phyloP scores from a whole-genome alignment of 2,113 vertebrate genomes.

The Hyla sarda region DNA sequence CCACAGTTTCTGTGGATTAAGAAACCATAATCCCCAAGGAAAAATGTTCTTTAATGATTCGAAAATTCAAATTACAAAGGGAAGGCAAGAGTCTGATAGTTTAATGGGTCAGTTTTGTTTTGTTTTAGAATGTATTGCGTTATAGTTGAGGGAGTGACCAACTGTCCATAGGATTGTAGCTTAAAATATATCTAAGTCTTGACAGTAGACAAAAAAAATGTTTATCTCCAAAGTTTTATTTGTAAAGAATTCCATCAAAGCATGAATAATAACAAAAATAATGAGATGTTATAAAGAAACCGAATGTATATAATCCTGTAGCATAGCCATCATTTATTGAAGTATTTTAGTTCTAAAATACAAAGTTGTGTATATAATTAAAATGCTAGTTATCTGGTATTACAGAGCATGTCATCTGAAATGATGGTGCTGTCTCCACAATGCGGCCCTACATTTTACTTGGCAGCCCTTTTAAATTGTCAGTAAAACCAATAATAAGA shows the following conservation, averaged over 20 bases:
- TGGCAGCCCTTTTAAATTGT: constrained; percentile 8
- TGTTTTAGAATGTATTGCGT: constrained; percentile 28
- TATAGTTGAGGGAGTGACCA: constrained; percentile 18
- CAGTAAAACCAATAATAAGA: constrained; percentile 30
- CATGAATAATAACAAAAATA: constrained; percentile 20
- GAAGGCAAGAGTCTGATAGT: constrained; percentile 45
- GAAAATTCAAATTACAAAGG: constrained; percentile 56
- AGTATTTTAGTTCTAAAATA: constrained; percentile 36
- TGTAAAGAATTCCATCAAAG: not conserved
- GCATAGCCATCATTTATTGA: constrained; percentile 14
- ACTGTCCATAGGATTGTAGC: constrained; percentile 21
- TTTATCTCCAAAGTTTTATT: constrained; percentile 12
- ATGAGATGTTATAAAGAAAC: constrained; percentile 22
- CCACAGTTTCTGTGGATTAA: constrained; percentile 55
- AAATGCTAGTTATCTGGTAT: constrained; percentile 17
- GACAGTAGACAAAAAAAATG: not conserved
- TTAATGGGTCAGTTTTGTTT: constrained; percentile 53
- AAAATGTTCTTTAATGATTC: constrained; percentile 56
- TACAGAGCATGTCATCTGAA: constrained; percentile 26
- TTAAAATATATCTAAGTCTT: constrained; percentile 31
- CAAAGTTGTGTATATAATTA: constrained; percentile 30
- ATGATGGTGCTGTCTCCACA: constrained; percentile 26
- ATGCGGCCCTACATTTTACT: not conserved
- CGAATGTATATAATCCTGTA: not conserved
- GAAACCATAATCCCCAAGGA: constrained; percentile 54